Percentiles rank a stretch among this genome's conserved stretches.
Conservation (phyloP, 2,113 vertebrate genomes). For the Pseudorectes ferrugineus region DNA sequence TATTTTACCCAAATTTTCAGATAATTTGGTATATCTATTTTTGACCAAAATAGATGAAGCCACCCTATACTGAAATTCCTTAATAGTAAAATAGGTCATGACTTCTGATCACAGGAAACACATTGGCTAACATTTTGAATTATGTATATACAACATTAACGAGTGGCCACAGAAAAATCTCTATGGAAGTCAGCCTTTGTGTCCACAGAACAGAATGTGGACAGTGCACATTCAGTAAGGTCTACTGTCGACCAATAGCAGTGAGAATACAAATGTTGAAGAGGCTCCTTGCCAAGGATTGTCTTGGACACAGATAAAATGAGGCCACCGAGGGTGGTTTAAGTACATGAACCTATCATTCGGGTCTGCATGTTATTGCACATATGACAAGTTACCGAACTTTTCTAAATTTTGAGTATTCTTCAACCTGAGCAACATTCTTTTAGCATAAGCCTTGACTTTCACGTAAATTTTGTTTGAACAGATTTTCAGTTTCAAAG, state of each 20-base stretch:
- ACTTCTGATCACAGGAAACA: not conserved
- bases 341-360: not conserved
- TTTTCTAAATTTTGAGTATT: not conserved
- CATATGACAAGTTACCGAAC: not conserved
- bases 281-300: not conserved
- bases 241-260: not conserved
- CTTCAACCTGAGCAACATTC: not conserved
- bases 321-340: not conserved
- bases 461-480: not conserved
- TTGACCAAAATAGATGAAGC: not conserved
- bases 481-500: not conserved
- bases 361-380: not conserved
- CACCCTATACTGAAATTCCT: not conserved
- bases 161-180: not conserved
- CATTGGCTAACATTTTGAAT: not conserved
- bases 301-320: not conserved
- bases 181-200: not conserved
- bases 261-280: not conserved
- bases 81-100: not conserved
- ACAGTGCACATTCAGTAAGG: not conserved
- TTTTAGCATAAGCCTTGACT: not conserved
- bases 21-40: not conserved
- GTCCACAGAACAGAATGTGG: not conserved
- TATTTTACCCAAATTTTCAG: not conserved
- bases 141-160: accelerated